Base-by-base conservation (phyloP, 2,113 vertebrate genomes). In the Lanius collurio region DNA sequence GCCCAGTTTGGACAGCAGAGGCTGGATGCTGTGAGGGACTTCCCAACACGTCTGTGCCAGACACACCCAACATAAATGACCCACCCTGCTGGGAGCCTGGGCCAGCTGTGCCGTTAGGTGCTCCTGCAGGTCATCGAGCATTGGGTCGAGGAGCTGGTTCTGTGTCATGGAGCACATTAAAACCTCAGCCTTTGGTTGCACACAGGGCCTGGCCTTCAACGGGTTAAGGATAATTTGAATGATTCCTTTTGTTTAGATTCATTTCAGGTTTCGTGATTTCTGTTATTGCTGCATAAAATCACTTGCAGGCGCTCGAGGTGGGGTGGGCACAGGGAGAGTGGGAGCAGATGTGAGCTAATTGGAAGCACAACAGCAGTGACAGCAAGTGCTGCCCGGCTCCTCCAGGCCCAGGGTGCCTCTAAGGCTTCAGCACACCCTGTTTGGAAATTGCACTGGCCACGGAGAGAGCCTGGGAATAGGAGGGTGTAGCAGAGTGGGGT, bases 221-320 rank as follows among this genome's bases (percentile, higher is more conserved):
- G 81, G 81, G 93, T 95, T 95, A 95, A 95, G 79, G 79, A 80
- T 63, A 92, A 94, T 96, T 94, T 87, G 90, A 97, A 92, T 93
- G 75, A 91, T 95, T 94, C 93, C 91, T 95, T 95, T 97, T 97
- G 96, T 96, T 97, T 97, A 97, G 97, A 95, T 96, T 97, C 96
- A 96, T 95, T 95, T 97, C 92, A 91, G 90, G 90, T 90, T 97
- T 96, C 93, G 95, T 91, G 79, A 95, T 97, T 96, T 86, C 91
- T 95, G 93, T 94, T 96, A 97, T 96, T 97, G 89, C 96, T 96
- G 94, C 89, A 86, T 59, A 21, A 91, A 96, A 95, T 92, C 93
- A 96, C 93, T 97, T 78, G 71, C 94, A 97, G 95, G 93, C 91
- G 2, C 75, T 85, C 11, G 83, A 92, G 93, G 92, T 71, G 89